Evolutionary conservation across 2,113 vertebrate species (phyloP).

Genomic region (Esox niger): DNA sequence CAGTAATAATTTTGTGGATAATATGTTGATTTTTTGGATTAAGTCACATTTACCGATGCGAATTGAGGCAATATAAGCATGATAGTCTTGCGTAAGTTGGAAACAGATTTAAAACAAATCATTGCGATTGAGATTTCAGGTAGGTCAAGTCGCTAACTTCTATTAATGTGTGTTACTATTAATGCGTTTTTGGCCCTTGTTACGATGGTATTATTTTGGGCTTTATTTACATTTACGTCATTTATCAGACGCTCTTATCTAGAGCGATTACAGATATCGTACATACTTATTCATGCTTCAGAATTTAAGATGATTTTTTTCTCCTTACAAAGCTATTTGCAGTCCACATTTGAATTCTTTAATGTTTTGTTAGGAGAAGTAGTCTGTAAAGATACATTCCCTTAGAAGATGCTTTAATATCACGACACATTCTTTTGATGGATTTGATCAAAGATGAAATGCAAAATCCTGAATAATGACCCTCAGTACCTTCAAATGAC

Average conservation of each 20-base stretch:
- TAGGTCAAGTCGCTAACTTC: conserved; percentile 4
- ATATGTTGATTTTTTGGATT: conserved; percentile 7
- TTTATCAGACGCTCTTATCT: no score
- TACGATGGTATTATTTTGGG: background rate
- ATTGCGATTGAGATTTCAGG: conserved; percentile 16
- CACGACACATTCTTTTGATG: background rate
- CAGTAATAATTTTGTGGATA: background rate
- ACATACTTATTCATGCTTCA: background rate
- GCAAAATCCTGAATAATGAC: background rate
- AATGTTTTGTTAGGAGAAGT: no score
- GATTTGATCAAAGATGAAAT: conserved; percentile 1
- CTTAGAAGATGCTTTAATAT: background rate
- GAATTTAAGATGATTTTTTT: background rate
- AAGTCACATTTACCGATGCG: background rate
- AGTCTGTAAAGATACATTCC: no score
- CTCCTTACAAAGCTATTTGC: no score
- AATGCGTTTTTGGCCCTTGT: no score
- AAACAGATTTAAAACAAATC: conserved; percentile 9
- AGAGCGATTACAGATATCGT: no score
- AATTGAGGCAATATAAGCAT: conserved; percentile 10
- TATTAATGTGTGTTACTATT: background rate
- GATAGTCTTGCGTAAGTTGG: background rate
- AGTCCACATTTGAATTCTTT: background rate
- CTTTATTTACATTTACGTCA: background rate
- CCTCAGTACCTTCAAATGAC: background rate